Percentiles rank a stretch among this genome's conserved stretches.
Conservation (phyloP, 2,797 vertebrate genomes). For the Pempheris klunzingeri region DNA sequence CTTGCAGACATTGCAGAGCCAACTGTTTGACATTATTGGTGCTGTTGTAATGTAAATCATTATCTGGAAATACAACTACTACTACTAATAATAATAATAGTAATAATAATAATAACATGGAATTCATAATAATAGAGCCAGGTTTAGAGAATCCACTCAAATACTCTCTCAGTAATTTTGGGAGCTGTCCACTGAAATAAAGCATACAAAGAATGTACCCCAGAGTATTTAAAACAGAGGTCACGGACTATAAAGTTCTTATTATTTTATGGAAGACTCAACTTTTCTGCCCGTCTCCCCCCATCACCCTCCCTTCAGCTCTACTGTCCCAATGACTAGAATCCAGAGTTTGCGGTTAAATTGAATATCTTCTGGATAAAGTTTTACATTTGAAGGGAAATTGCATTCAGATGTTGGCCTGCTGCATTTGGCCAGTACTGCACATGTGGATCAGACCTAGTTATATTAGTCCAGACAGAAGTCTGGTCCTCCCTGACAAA, state of each 20-base stretch:
- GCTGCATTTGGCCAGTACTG: slow-evolving; percentile 67
- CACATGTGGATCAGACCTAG: slow-evolving; percentile 69
- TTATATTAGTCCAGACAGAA: slow-evolving; percentile 81
- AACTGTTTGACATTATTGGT: slow-evolving; percentile 25
- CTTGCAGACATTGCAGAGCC: slow-evolving; percentile 5
- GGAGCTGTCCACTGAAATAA: slow-evolving; percentile 49
- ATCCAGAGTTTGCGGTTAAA: slow-evolving; percentile 66
- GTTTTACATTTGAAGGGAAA: slow-evolving; percentile 82
- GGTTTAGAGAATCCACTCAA: slow-evolving; percentile 38
- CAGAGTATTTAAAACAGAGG: slow-evolving; percentile 71
- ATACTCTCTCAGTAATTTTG: slow-evolving; percentile 46
- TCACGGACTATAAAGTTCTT: slow-evolving; percentile 72
- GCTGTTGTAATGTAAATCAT: slow-evolving; percentile 34
- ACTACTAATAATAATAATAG: slow-evolving; percentile 16
- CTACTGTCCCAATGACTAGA: slow-evolving; percentile 57
- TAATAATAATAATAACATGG: slow-evolving; percentile 8
- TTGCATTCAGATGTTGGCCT: slow-evolving; percentile 83
- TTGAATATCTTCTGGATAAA: slow-evolving; percentile 80
- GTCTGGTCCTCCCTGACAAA: slow-evolving; percentile 74
- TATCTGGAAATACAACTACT: slow-evolving; percentile 40
- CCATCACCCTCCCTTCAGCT: slow-evolving; percentile 46
- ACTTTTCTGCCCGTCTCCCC: slow-evolving; percentile 56
- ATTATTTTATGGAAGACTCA: slow-evolving; percentile 72
- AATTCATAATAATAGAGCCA: slow-evolving; percentile 10
- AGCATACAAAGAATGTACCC: slow-evolving; percentile 61